Evolutionary conservation across 1,140 invertebrate species (phyloP), one percentile per base, ranked within the genome.

Genomic region (Hycleus phaleratus): DNA sequence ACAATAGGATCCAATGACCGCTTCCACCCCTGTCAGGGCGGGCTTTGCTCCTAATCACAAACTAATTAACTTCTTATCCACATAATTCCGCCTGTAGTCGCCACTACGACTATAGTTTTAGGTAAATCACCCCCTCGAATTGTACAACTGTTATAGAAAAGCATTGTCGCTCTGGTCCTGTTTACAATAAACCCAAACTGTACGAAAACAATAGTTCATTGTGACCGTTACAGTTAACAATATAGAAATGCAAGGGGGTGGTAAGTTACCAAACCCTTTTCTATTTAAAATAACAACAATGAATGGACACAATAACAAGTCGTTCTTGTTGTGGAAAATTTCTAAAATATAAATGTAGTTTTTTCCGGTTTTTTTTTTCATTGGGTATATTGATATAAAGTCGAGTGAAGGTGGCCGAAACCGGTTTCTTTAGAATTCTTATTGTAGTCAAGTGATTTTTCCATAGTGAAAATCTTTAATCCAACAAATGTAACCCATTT

Each of bases 401-500:
- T 61, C 58, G 49, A 63, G 59, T 55, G 66, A 62, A 66, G 32
- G 32, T 32, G 32, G 32, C 32, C 32, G 32, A 32, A 7, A 32
- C 32, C 32, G 32, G 32, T 32, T 32, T 32, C 32, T 32, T 32
- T 5, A 2, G 7, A 32, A 32, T 32, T 32, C 32, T 32, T 7
- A 32, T 32, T 32, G 32, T 32, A 32, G 32, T 32, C 32, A 32
- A 32, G 32, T 60, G 64, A 67, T 67, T 68, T 68, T 67, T 61
- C 56, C 49, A 58, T 58, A 61, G 42, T 45, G 62, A 68, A 68
- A 68, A 69, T 71, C 62, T 65, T 67, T 66, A 70, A 71, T 70
- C 62, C 68, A 64, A 66, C 65, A 71, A 68, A 70, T 65, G 65
- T 67, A 71, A 68, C 66, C 68, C 67, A 69, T 70, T 71, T 71